Percentiles rank a stretch among this genome's conserved stretches.
Conservation (phyloP, 2,888 invertebrate species). For the Tetranychus piercei region DNA sequence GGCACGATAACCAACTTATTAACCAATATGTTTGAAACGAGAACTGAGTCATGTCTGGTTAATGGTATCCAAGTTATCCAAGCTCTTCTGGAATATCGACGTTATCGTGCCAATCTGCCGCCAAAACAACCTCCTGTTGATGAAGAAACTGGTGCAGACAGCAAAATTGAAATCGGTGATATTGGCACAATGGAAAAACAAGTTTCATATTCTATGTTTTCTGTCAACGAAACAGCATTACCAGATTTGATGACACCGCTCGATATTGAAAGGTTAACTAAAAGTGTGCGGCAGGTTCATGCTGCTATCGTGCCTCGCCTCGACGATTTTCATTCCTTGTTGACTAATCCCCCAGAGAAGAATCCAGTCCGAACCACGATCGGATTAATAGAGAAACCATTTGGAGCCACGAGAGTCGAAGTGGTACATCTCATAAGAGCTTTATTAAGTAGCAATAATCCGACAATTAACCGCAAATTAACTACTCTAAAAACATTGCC, state of each 20-base stretch:
- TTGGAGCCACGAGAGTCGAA: slow-evolving; percentile 60
- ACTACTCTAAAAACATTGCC: slow-evolving; percentile 40
- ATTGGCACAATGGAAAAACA: not conserved
- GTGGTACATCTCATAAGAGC: slow-evolving; percentile 58
- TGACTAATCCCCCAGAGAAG: slow-evolving; percentile 50
- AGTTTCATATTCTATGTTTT: no score
- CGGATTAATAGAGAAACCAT: slow-evolving; percentile 45
- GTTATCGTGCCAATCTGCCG: slow-evolving; percentile 27
- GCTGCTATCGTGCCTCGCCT: slow-evolving; percentile 47
- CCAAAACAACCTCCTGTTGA: no score
- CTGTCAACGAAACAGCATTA: no score
- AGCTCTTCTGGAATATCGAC: slow-evolving; percentile 43
- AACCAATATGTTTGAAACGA: slow-evolving; percentile 54
- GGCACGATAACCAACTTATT: slow-evolving; percentile 50
- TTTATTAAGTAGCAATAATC: slow-evolving; percentile 51
- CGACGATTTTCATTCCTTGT: slow-evolving; percentile 48
- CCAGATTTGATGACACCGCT: slow-evolving; percentile 29
- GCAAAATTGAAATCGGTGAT: no score
- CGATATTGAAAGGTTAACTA: slow-evolving; percentile 41
- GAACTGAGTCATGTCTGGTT: slow-evolving; percentile 45
- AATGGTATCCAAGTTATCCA: slow-evolving; percentile 62
- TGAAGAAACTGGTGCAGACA: no score
- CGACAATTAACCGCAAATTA: slow-evolving; percentile 49
- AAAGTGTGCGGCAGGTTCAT: slow-evolving; percentile 44
- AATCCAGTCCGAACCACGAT: slow-evolving; percentile 48